phyloP scores from a whole-genome alignment of 2,888 invertebrate species.

The Brachynemurus nebulosus region DNA sequence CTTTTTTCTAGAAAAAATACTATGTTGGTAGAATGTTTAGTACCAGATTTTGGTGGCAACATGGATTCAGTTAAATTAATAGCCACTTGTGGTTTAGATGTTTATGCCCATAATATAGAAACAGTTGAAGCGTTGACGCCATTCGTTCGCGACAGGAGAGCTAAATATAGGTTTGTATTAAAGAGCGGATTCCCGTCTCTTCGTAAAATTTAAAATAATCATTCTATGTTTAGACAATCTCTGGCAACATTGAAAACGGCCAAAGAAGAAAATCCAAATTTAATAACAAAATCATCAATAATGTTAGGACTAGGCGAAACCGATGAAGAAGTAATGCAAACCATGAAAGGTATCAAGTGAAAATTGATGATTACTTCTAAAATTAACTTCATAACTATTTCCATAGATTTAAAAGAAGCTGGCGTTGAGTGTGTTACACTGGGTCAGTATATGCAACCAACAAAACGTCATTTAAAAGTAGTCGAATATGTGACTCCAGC shows the following conservation, averaged over 20 bases:
- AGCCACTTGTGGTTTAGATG: constrained; percentile 76
- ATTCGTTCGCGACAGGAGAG: constrained; percentile 85
- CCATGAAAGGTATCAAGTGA: constrained; percentile 50
- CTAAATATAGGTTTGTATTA: constrained; percentile 54
- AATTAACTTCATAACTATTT: constrained; percentile 5
- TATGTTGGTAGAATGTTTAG: constrained; percentile 89
- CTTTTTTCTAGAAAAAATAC: constrained; percentile 47
- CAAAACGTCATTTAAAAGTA: constrained; percentile 86
- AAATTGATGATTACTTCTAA: not conserved
- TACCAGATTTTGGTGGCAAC: constrained; percentile 90
- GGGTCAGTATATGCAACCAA: constrained; percentile 99
- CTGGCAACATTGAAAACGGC: constrained; percentile 67
- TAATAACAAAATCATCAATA: constrained; percentile 94
- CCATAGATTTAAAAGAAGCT: constrained; percentile 56
- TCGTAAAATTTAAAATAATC: too few relatives aligned
- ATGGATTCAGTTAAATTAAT: constrained; percentile 57
- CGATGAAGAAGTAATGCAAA: constrained; percentile 72
- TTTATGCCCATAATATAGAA: constrained; percentile 97
- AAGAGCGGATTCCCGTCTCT: not conserved
- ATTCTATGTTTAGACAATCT: constrained; percentile 71
- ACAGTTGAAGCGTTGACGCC: constrained; percentile 86
- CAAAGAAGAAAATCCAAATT: constrained; percentile 61
- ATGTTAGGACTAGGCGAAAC: constrained; percentile 94
- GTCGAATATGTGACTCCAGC: constrained; percentile 94
- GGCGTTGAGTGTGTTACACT: constrained; percentile 93